phyloP scores from a whole-genome alignment of 2,113 vertebrate species.

The Aphelocoma coerulescens region DNA sequence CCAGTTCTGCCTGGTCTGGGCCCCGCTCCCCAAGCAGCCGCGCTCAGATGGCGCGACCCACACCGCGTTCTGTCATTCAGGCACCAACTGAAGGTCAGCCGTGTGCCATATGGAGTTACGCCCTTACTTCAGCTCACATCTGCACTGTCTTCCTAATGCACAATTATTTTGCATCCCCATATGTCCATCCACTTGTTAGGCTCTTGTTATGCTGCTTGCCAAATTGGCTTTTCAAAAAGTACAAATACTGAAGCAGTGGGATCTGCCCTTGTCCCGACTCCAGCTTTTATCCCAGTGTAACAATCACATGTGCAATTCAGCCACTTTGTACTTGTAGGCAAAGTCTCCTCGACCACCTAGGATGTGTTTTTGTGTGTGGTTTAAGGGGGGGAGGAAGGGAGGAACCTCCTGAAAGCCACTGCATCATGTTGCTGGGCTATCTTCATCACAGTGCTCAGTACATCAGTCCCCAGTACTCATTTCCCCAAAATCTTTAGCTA shows the following conservation, averaged over 20 bases:
- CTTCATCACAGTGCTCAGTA: neutral
- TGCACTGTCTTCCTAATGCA: constrained; percentile 62
- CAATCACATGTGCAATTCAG: constrained; percentile 38
- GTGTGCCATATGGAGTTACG: constrained; percentile 60
- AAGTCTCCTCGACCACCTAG: constrained; percentile 49
- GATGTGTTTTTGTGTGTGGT: constrained; percentile 33
- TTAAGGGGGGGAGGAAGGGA: neutral
- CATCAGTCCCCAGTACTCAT: neutral
- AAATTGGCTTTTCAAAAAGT: constrained; percentile 74
- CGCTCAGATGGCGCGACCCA: constrained; percentile 8
- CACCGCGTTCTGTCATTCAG: constrained; percentile 59
- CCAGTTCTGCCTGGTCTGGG: neutral
- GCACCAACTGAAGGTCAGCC: constrained; percentile 67
- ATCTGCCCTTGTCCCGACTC: constrained; percentile 40
- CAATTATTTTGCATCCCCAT: constrained; percentile 76
- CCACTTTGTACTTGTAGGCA: constrained; percentile 18
- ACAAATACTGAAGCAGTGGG: constrained; percentile 62
- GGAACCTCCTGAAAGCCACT: neutral
- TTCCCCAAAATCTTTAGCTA: neutral
- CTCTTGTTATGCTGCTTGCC: constrained; percentile 73
- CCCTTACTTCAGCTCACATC: constrained; percentile 57
- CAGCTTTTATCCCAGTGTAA: constrained; percentile 41
- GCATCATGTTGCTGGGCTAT: neutral
- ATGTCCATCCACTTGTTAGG: constrained; percentile 78
- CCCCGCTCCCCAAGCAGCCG: neutral